Evolutionary conservation across 2,113 vertebrate genomes (phyloP), one percentile per base, ranked within the genome.

Genomic region (Vidua chalybeata): DNA sequence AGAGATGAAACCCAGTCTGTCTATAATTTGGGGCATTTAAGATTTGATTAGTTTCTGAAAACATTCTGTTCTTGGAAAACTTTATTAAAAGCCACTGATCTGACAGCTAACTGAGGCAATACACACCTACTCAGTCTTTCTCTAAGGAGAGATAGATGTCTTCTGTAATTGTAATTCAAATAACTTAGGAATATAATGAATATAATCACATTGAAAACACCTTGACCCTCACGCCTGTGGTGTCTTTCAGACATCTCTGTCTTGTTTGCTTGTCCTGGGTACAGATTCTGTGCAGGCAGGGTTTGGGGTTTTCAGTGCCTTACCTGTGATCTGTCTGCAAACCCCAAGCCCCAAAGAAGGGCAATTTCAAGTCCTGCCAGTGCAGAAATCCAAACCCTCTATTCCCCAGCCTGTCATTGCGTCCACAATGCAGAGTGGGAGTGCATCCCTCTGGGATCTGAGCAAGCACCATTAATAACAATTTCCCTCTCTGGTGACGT

Each of bases 401-500:
- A 4, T n/a, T 81, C 24, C 31, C 18, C 27, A 41, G 11, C 15
- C 43, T 78, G 48, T 46, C 35, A 18, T 1, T 2, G 5, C 31
- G 51, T 39, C 15, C 1, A 0, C 21, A 26, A 2, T 10, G 4
- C 55, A 33, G 51, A 54, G 26, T 0, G 7, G 51, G 27, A 0
- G 2, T 9, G 20, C 5, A 7, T 78, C 48, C 2, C 2, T 14
- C 48, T 61, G 55, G 66, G 46, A 28, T 31, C 61, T 26, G 59
- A 33, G 2, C 7, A 26, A 22, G 58, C 19, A 14, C 52, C 27
- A 16, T 21, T 4, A 23, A 20, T 28, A n/a, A 27, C 5, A 1
- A 59, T 74, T 85, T 55, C 68, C 72, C 39, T 91, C n/a, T 35
- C 45, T 5, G 5, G 33, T 43, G 51, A 51, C 0, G 7, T 1